These are phyloP conservation scores for Micromesistius poutassou DNA, from an alignment of 2,797 vertebrate genomes.

Conservation along the genomic window DNA sequence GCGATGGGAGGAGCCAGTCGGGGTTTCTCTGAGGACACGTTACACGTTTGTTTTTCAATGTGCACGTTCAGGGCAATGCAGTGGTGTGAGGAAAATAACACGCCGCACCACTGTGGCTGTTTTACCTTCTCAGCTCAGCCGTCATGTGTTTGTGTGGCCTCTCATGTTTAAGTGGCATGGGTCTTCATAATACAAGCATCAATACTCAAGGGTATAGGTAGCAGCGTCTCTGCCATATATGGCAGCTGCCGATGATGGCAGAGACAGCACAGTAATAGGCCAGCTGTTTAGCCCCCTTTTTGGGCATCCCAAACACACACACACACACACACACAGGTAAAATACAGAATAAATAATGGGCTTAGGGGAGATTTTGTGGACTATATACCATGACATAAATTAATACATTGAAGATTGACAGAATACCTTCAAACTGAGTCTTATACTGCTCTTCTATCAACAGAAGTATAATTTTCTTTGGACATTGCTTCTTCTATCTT, in stretches of 20 bases:
- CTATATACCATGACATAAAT: not conserved
- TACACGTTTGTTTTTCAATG: constrained; percentile 48
- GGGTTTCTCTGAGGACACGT: constrained; percentile 56
- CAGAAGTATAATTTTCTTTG: too few species aligned
- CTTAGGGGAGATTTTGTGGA: not conserved
- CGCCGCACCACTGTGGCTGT: not conserved
- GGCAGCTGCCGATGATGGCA: too few species aligned
- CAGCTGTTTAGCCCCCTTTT: too few species aligned
- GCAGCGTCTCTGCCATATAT: too few species aligned
- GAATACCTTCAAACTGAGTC: not conserved
- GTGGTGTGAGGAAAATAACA: not conserved
- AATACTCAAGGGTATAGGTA: too few species aligned
- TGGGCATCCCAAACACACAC: not conserved
- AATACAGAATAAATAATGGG: not conserved
- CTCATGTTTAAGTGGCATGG: too few species aligned
- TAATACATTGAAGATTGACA: not conserved
- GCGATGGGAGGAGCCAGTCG: constrained; percentile 45
- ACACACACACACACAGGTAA: not conserved
- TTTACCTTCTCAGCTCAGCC: too few species aligned
- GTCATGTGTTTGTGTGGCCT: not conserved
- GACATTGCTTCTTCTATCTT: too few species aligned
- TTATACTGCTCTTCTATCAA: too few species aligned
- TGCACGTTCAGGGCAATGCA: not conserved
- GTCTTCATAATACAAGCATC: too few species aligned
- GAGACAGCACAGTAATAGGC: too few species aligned